Conservation (phyloP, 2,888 invertebrate genomes). For the Lithodes maja region DNA sequence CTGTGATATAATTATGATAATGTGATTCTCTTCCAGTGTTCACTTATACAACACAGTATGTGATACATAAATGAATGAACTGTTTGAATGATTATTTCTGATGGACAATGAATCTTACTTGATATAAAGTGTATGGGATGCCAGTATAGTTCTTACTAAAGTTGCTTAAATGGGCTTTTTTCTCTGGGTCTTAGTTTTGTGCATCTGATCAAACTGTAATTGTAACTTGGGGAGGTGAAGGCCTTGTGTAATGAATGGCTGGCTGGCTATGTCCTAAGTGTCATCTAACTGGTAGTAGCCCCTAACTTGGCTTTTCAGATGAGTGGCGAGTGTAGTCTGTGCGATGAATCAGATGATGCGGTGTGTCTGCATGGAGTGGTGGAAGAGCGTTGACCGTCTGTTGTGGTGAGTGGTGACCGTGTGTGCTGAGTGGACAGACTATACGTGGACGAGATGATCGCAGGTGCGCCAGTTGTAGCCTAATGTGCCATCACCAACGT, state of each 20-base stretch:
- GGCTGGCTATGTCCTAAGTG: slow-evolving; percentile 52
- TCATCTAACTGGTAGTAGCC: slow-evolving; percentile 69
- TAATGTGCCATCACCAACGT: slow-evolving; percentile 56
- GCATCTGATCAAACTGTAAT: slow-evolving; percentile 29
- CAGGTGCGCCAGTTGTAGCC: slow-evolving; percentile 54
- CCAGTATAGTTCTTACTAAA: slow-evolving; percentile 40
- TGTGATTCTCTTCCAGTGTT: slow-evolving; percentile 21
- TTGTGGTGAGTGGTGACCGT: slow-evolving; percentile 64
- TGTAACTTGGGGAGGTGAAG: slow-evolving; percentile 26
- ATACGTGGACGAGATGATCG: slow-evolving; percentile 53
- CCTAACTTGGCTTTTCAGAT: slow-evolving; percentile 71
- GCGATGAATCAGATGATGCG: slow-evolving; percentile 59
- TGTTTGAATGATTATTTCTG: slow-evolving; percentile 52
- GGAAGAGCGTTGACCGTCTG: slow-evolving; percentile 61
- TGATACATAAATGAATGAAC: slow-evolving; percentile 38
- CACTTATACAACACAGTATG: slow-evolving; percentile 42
- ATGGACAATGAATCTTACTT: slow-evolving; percentile 40
- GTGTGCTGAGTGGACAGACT: slow-evolving; percentile 65
- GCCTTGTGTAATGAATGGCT: slow-evolving; percentile 47
- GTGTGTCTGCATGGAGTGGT: slow-evolving; percentile 67
- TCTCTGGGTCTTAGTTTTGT: slow-evolving; percentile 17
- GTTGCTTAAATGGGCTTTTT: slow-evolving; percentile 39
- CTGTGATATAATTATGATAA: neutral
- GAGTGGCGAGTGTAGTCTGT: slow-evolving; percentile 67
- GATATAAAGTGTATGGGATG: slow-evolving; percentile 37